These are phyloP conservation scores for Echeneis naucrates DNA, from an alignment of 2,797 vertebrate genomes.

Conservation along the genomic window DNA sequence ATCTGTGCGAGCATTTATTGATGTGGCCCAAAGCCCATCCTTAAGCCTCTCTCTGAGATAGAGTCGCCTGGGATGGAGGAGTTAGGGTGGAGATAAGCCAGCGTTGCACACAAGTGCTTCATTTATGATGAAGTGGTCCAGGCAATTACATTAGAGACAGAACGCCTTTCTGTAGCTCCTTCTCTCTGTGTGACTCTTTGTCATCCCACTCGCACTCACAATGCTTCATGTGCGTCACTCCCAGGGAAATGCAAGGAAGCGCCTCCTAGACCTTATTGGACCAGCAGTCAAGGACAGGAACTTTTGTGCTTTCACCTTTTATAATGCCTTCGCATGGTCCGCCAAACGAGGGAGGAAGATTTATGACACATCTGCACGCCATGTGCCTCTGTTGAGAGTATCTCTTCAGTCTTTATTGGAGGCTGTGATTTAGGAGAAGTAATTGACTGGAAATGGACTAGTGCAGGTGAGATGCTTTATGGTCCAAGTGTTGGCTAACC, in stretches of 20 bases:
- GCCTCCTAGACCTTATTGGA: constrained; percentile 49
- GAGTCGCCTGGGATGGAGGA: constrained; percentile 42
- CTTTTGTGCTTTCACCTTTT: constrained; percentile 53
- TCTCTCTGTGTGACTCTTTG: constrained; percentile 41
- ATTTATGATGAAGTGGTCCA: constrained; percentile 80
- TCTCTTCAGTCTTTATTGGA: constrained; percentile 62
- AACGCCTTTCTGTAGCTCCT: constrained; percentile 17
- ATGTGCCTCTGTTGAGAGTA: constrained; percentile 55
- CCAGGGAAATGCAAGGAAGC: constrained; percentile 36
- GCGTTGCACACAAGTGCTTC: constrained; percentile 66
- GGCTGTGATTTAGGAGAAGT: constrained; percentile 68
- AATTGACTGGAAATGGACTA: constrained; percentile 78
- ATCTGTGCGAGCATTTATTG: constrained; percentile 64
- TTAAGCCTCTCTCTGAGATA: constrained; percentile 63
- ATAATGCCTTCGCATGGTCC: constrained; percentile 32
- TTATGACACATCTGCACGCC: constrained; percentile 66
- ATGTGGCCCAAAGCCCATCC: constrained; percentile 55
- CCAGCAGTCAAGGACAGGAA: constrained; percentile 66
- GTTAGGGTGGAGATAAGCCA: constrained; percentile 62
- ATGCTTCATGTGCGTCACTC: constrained; percentile 35
- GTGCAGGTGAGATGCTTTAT: constrained; percentile 68
- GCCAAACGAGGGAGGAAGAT: constrained; percentile 51
- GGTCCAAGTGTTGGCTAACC: constrained; percentile 43
- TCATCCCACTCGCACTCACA: constrained; percentile 30
- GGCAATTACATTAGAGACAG: constrained; percentile 79